Percentiles rank a stretch among this genome's conserved stretches.
phyloP scores from a whole-genome alignment of 1,140 invertebrate species.

The Sinonovacula constricta region DNA sequence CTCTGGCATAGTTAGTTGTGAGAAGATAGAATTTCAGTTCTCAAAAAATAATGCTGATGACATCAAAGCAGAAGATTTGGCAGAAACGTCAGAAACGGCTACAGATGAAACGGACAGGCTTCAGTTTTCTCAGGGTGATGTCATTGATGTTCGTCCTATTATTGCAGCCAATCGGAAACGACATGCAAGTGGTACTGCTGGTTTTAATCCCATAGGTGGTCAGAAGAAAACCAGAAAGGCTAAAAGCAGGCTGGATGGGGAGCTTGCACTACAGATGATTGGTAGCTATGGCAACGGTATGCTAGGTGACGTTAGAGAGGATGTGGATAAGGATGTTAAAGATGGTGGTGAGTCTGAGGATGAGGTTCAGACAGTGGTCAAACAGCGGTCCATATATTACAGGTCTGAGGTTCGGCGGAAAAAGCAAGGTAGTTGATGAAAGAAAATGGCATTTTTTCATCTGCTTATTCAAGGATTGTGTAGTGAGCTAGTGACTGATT shows the following conservation, averaged over 20 bases:
- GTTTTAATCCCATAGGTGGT: neutral
- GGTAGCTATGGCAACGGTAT: neutral
- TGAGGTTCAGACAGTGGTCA: conserved; percentile 6
- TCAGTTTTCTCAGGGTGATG: neutral
- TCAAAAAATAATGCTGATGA: neutral
- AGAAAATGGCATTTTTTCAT: neutral
- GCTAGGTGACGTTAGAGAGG: neutral
- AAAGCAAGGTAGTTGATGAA: neutral
- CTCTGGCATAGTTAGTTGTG: neutral
- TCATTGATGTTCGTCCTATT: conserved; percentile 41
- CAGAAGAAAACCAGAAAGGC: conserved; percentile 9
- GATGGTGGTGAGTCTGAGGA: too few species aligned
- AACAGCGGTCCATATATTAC: conserved; percentile 37
- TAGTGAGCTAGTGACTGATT: too few species aligned
- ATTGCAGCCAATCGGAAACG: conserved; percentile 40
- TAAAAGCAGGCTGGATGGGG: neutral
- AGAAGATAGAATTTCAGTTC: conserved; percentile 9
- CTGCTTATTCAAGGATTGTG: too few species aligned
- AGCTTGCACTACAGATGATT: neutral
- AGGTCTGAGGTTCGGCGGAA: neutral
- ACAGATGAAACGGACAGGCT: conserved; percentile 39
- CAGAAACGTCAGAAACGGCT: neutral
- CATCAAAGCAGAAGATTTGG: neutral
- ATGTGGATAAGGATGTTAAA: neutral
- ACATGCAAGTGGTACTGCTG: conserved; percentile 11